Conservation (phyloP, 2,797 vertebrate genomes). For the Eulemur rubriventer region DNA sequence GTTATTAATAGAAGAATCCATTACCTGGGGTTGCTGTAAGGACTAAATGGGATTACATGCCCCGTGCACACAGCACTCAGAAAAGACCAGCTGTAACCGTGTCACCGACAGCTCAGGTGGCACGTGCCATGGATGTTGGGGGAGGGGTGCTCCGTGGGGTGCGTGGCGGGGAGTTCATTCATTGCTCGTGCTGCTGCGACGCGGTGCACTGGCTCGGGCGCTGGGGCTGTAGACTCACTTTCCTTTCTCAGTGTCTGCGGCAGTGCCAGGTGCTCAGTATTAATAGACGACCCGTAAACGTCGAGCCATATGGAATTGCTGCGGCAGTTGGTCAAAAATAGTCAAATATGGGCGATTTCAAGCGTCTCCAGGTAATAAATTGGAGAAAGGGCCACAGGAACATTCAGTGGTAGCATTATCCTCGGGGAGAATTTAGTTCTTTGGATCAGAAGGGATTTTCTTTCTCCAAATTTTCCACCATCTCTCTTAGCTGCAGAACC, state of each 20-base stretch:
- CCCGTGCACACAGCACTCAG: too few relatives aligned
- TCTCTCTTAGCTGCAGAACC: not conserved
- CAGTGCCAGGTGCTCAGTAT: fast-evolving
- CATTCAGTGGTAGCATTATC: fast-evolving
- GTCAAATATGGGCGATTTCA: too few relatives aligned
- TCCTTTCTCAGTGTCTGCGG: not conserved
- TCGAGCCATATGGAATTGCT: fast-evolving
- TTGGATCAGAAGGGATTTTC: not conserved
- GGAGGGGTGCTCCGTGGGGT: too few relatives aligned
- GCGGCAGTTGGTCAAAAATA: not conserved
- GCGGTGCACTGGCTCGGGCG: fast-evolving
- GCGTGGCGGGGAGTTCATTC: too few relatives aligned
- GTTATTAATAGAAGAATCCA: not conserved
- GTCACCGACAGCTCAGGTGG: fast-evolving
- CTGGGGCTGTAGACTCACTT: fast-evolving
- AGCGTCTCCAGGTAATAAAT: not conserved
- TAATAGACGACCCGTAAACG: not conserved
- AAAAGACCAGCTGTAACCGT: fast-evolving
- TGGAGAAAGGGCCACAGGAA: not conserved
- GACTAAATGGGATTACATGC: fast-evolving
- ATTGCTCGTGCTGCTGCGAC: fast-evolving
- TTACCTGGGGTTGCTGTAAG: not conserved
- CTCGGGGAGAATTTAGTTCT: fast-evolving
- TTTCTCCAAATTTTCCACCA: not conserved
- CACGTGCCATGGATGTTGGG: fast-evolving